Conservation (phyloP, 2,888 invertebrate genomes). For the Lypha dubia region DNA sequence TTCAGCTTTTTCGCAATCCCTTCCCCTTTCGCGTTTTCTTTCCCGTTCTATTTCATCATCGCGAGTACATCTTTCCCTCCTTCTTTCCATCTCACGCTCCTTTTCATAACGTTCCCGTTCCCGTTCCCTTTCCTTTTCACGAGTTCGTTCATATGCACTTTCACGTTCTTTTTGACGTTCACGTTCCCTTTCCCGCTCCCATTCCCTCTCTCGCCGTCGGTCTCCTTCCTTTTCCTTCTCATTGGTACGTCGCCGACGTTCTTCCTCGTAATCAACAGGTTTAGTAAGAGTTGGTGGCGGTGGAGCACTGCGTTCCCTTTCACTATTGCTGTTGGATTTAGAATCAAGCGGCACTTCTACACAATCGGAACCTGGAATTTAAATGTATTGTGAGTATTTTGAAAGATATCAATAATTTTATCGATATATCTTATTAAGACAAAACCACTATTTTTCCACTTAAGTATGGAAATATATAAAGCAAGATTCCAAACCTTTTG, state of each 20-base stretch:
- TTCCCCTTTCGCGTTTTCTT: constrained; percentile 71
- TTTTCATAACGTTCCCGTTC: constrained; percentile 68
- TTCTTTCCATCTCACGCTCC: constrained; percentile 72
- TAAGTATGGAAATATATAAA: constrained; percentile 60
- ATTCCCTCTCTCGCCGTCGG: constrained; percentile 64
- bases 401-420: constrained; percentile 24
- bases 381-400: constrained; percentile 54
- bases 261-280: constrained; percentile 75
- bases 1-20: constrained; percentile 62
- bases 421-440: constrained; percentile 51
- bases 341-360: constrained; percentile 82
- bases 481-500: constrained; percentile 69
- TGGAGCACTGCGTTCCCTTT: constrained; percentile 75
- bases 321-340: constrained; percentile 67
- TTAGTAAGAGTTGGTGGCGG: constrained; percentile 79
- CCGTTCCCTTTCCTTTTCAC: constrained; percentile 69
- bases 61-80: constrained; percentile 70
- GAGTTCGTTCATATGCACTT: constrained; percentile 70
- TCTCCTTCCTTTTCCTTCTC: constrained; percentile 72
- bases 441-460: constrained; percentile 61
- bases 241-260: constrained; percentile 73
- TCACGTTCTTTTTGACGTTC: constrained; percentile 69
- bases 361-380: constrained; percentile 83
- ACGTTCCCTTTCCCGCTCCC: constrained; percentile 68
- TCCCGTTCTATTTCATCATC: constrained; percentile 70